These are phyloP conservation scores for Amiota minor DNA, from an alignment of 2,888 invertebrate genomes.

Conservation along the genomic window DNA sequence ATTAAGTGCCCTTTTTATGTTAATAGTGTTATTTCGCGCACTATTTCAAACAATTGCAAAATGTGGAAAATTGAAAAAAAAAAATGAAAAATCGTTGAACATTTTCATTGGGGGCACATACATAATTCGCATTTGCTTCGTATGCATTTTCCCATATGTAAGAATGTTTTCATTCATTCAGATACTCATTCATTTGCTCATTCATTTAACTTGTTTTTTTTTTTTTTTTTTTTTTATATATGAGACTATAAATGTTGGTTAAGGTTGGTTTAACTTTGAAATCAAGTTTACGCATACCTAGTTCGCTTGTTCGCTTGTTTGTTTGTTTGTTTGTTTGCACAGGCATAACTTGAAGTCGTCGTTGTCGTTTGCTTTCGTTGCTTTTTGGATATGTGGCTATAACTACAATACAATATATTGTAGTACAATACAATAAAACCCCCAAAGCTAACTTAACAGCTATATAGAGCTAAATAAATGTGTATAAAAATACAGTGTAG, in stretches of 20 bases:
- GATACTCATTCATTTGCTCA: neutral
- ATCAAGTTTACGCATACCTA: conserved; percentile 55
- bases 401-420: too few species aligned
- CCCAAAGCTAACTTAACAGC: too few species aligned
- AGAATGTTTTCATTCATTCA: neutral
- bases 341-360: neutral
- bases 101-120: neutral
- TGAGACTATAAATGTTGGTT: conserved; percentile 62
- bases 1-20: neutral
- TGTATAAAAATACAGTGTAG: neutral
- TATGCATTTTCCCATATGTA: neutral
- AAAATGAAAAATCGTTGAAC: neutral
- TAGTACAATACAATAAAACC: neutral
- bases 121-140: neutral
- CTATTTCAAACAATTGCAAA: conserved; percentile 12
- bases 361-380: conserved; percentile 1
- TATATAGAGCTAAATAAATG: too few species aligned
- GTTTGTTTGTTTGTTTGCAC: neutral
- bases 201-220: neutral
- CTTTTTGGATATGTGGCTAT: too few species aligned
- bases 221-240: conserved; percentile 30
- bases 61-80: neutral
- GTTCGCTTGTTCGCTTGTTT: conserved; percentile 23
- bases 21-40: conserved; percentile 2
- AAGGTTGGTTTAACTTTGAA: conserved; percentile 64